Conservation (phyloP, 2,888 invertebrate genomes). For the Alsophila aescularia region DNA sequence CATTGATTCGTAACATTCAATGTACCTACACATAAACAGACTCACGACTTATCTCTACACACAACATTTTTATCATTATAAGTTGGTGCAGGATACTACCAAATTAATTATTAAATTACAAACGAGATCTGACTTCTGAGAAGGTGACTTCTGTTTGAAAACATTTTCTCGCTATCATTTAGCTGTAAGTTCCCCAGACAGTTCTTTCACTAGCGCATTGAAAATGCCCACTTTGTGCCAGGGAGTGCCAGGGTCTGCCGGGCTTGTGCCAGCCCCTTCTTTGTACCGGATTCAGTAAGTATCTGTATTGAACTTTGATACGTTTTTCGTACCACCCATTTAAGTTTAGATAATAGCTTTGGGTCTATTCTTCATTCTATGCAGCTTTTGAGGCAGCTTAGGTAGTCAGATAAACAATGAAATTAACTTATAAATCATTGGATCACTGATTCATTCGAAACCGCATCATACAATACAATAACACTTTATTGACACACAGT, state of each 20-base stretch:
- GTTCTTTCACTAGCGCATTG: constrained; percentile 25
- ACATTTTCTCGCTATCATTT: constrained; percentile 21
- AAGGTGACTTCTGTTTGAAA: constrained; percentile 27
- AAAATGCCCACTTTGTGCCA: constrained; percentile 37
- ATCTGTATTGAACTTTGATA: constrained; percentile 13
- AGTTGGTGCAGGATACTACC: constrained; percentile 3
- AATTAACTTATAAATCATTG: too few species aligned
- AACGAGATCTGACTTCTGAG: background rate
- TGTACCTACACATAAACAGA: too few species aligned
- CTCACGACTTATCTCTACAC: background rate
- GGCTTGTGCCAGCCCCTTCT: constrained; percentile 39
- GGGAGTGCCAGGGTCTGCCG: constrained; percentile 37
- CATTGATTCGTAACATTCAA: too few species aligned
- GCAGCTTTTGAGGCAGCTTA: background rate
- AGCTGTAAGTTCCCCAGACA: constrained; percentile 29
- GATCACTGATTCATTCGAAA: too few species aligned
- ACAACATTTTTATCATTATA: background rate
- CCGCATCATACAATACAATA: too few species aligned
- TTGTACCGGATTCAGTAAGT: constrained; percentile 24
- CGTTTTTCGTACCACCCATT: constrained; percentile 6
- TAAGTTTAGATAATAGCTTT: constrained; percentile 2
- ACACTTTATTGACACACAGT: too few species aligned
- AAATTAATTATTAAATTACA: constrained; percentile 1
- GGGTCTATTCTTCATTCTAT: too few species aligned
- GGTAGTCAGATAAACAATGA: too few species aligned